Base-by-base conservation (phyloP, 2,113 vertebrate species). In the Panthera leo region DNA sequence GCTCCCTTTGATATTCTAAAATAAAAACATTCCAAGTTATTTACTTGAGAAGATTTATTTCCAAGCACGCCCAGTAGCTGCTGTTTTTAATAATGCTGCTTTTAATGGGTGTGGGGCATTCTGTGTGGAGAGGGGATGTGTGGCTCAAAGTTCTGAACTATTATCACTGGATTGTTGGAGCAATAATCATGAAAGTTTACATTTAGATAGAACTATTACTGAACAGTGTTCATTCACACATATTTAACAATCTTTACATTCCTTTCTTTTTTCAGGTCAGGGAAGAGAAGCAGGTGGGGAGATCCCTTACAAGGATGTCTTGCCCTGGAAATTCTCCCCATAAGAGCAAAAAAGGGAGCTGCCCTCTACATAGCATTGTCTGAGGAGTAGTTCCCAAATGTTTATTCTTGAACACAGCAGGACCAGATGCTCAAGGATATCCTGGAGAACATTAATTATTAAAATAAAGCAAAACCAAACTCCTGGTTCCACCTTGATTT, bases 11-110 rank as follows among this genome's bases (percentile, higher is more conserved):
- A 98, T 98, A 98, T 98, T 97, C 95, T 98, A 97, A 98, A 98
- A 97, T 97, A 97, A 98, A 98, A 98, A 98, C 97, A 98, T 98
- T 98, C 98, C 98, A 98, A 98, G 94, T 98, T 98, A 98, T 98
- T 98, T 98, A 97, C 97, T 98, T 21, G 63, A 98, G 95, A 92
- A 96, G 97, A 96, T 95, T 95, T 96, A 71, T 97, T 97, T 98
- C 97, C 96, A 97, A 98, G 97, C 92, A 97, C 79, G 53, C 97
- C 98, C 97, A 97, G 98, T 97, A 98, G 97, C 98, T 98, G 97
- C 98, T 98, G 98, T 97, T 98, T 98, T 97, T 95, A 98, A 98
- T 98, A 98, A 98, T 61, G 63, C 89, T 97, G 95, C 88, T 97
- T 96, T 96, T 97, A 97, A 97, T 95, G 97, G 89, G 91, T 94